Conservation (phyloP, 2,113 vertebrate genomes). For the Varanus salvator region DNA sequence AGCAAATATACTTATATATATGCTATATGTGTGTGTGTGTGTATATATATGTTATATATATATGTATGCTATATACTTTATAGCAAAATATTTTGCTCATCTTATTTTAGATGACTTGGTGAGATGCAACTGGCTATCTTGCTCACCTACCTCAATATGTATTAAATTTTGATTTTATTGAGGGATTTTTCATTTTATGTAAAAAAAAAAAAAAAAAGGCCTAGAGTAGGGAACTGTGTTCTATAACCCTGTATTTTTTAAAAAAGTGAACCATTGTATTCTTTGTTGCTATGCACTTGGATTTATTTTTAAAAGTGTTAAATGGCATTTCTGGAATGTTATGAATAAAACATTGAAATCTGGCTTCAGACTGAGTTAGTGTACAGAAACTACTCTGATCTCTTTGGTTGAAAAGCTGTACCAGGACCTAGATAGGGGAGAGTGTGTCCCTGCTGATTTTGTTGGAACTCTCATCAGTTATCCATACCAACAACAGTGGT, state of each 20-base stretch:
- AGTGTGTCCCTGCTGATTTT: too few relatives aligned
- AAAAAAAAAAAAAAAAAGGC: not conserved
- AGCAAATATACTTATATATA: too few relatives aligned
- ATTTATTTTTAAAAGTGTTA: not conserved
- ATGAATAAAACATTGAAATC: not conserved
- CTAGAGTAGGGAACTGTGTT: not conserved
- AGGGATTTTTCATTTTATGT: not conserved
- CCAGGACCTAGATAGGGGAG: too few relatives aligned
- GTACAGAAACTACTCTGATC: too few relatives aligned
- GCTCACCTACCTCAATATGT: not conserved
- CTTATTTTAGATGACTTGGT: not conserved
- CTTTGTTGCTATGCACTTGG: not conserved
- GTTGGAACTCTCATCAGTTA: too few relatives aligned
- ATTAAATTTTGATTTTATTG: not conserved
- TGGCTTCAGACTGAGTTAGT: too few relatives aligned
- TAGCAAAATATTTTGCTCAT: too few relatives aligned
- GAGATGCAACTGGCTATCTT: not conserved
- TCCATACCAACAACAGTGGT: too few relatives aligned
- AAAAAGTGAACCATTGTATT: not conserved
- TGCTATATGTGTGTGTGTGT: too few relatives aligned
- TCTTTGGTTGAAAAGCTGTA: too few relatives aligned
- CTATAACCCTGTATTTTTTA: not conserved
- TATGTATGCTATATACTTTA: too few relatives aligned
- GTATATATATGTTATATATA: too few relatives aligned
- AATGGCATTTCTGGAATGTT: not conserved